Percentiles rank a stretch among this genome's conserved stretches.
Evolutionary conservation across 2,888 invertebrate species (phyloP).

Genomic region (Sinotaia quadrata): DNA sequence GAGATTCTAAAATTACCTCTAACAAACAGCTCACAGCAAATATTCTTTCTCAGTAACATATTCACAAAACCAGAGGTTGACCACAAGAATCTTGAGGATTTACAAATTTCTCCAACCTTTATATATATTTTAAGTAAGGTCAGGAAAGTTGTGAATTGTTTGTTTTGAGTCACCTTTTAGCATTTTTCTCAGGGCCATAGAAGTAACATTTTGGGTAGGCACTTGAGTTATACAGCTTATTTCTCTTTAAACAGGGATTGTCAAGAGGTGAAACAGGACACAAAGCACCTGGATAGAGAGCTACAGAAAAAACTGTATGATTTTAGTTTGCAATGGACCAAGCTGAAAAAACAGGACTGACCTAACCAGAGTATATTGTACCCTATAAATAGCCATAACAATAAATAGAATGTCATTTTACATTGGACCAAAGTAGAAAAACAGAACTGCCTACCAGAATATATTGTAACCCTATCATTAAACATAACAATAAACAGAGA

Average conservation of each 20-base stretch:
- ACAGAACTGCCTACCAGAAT: no score
- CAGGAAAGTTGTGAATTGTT: background rate
- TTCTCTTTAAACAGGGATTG: slow-evolving; percentile 52
- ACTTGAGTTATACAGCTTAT: background rate
- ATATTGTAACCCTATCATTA: no score
- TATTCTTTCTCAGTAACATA: background rate
- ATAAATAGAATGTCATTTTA: background rate
- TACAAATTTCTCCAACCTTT: background rate
- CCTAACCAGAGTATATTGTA: background rate
- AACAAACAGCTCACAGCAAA: no score
- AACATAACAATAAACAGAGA: no score
- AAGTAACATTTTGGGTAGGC: background rate
- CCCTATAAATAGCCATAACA: background rate
- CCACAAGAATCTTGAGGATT: no score
- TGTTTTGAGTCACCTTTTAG: background rate
- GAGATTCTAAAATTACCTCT: no score
- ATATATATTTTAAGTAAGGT: background rate
- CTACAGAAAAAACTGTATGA: slow-evolving; percentile 51
- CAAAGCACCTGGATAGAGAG: slow-evolving; percentile 42
- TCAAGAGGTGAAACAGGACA: slow-evolving; percentile 39
- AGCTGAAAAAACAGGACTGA: slow-evolving; percentile 41
- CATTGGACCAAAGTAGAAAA: background rate
- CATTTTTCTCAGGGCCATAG: background rate
- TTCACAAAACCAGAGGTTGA: background rate
- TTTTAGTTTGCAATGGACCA: slow-evolving; percentile 53